Evolutionary conservation across 2,113 vertebrate species (phyloP).

Genomic region (Albula glossodonta): DNA sequence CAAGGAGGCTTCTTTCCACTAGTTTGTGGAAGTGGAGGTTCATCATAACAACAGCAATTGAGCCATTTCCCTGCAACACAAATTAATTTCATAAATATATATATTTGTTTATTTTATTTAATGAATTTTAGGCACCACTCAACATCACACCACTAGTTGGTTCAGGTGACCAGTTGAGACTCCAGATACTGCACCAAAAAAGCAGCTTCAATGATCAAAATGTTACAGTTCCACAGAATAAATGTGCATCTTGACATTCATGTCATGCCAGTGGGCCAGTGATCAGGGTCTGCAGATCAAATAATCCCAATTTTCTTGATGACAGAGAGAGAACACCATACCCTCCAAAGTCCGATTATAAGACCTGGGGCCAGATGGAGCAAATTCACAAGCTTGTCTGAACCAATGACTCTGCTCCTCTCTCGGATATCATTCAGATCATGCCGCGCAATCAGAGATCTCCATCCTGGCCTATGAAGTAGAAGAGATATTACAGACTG

Average conservation of each 20-base stretch:
- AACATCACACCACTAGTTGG: background rate
- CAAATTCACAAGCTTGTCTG: slow-evolving; percentile 71
- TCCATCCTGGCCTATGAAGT: slow-evolving; percentile 64
- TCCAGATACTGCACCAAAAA: background rate
- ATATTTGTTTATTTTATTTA: background rate
- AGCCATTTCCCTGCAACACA: slow-evolving; percentile 58
- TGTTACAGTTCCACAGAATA: background rate
- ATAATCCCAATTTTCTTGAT: background rate
- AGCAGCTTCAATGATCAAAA: background rate
- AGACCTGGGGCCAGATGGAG: slow-evolving; percentile 71
- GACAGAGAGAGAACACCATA: background rate
- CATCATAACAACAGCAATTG: slow-evolving; percentile 81
- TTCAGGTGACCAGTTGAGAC: background rate
- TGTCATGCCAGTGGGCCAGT: background rate
- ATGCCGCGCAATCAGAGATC: slow-evolving; percentile 75
- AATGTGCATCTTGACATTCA: background rate
- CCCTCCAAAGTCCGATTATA: slow-evolving; percentile 56
- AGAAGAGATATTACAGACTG: slow-evolving; percentile 4
- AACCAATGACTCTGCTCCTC: slow-evolving; percentile 56
- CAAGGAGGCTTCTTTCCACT: slow-evolving; percentile 80
- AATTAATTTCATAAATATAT: background rate
- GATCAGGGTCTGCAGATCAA: background rate
- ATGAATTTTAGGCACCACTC: background rate
- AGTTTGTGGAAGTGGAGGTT: slow-evolving; percentile 84
- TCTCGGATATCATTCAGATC: slow-evolving; percentile 55